phyloP scores from a whole-genome alignment of 2,113 vertebrate genomes.

The Puntigrus tetrazona region DNA sequence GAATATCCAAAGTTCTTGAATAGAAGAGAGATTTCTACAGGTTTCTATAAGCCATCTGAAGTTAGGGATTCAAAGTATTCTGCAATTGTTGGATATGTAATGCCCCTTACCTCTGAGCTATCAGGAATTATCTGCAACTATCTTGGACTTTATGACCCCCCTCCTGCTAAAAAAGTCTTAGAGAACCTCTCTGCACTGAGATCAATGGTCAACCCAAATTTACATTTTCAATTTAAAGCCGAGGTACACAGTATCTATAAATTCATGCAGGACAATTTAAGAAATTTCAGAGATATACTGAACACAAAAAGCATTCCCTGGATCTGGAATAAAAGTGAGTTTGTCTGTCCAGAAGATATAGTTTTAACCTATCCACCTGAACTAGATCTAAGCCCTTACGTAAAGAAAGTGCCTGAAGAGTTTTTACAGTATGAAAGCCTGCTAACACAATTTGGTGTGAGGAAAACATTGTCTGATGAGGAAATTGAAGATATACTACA shows the following conservation, averaged over 20 bases:
- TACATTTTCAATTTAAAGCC: conserved; percentile 68
- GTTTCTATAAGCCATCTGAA: conserved; percentile 69
- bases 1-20: conserved; percentile 46
- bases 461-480: conserved; percentile 56
- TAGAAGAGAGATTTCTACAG: conserved; percentile 26
- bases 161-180: conserved; percentile 75
- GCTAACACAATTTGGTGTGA: conserved; percentile 74
- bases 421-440: conserved; percentile 72
- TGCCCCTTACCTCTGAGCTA: conserved; percentile 74
- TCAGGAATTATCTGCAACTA: conserved; percentile 61
- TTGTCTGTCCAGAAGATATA: conserved; percentile 73
- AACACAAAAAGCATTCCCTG: conserved; percentile 48
- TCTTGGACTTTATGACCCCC: conserved; percentile 70
- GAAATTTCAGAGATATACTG: conserved; percentile 61
- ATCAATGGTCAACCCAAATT: conserved; percentile 61
- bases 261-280: conserved; percentile 78
- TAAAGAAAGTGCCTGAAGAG: conserved; percentile 73
- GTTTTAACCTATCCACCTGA: conserved; percentile 74
- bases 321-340: conserved; percentile 75
- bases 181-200: conserved; percentile 72
- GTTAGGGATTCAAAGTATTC: conserved; percentile 68
- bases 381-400: conserved; percentile 75
- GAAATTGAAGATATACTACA: conserved; percentile 71
- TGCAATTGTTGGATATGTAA: conserved; percentile 76
- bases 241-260: conserved; percentile 72